Base-by-base conservation (phyloP, 2,113 vertebrate species). In the Oryzias woworae region DNA sequence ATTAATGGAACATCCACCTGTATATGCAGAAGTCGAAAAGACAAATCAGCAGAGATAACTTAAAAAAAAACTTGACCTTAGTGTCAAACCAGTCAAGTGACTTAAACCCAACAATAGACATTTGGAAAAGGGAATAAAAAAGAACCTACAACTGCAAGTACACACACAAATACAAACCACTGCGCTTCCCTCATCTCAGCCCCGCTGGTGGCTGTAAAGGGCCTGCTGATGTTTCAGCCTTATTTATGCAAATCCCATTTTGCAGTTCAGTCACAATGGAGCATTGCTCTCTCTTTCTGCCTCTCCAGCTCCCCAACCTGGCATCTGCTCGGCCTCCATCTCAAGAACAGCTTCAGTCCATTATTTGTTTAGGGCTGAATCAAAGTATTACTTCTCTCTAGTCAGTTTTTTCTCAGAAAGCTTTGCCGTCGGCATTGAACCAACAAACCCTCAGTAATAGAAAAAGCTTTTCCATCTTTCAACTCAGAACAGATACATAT, bases 181-280 rank as follows among this genome's bases (percentile, higher is more conserved):
- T 56, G 49, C 58, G 36, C 71, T 51, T 64, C 50, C 70, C 75
- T 77, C 73, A 69, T 80, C 77, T 71, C 76, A 80, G 77, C 71
- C 69, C 45, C 71, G 77, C 80, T 87, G 81, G 58, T 78, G 80
- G 79, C 84, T 83, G 80, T 63, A 83, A 82, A 77, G 58, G 69
- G 53, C 75, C 76, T 83, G 85, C 81, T 83, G 85, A 89, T 81
- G 80, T 85, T 89, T 85, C 80, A 81, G 87, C 72, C 80, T 88
- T 88, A 91, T 92, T 90, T 91, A 92, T 91, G 90, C 87, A 92
- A 91, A 92, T 92, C 87, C 89, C 64, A 88, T 89, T 91, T 87
- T 88, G 84, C 88, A 90, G 85, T 85, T 83, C 82, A 86, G 80
- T 85, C 86, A 88, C 85, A 90, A 91, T 83, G 77, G 82, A 88